phyloP scores from a whole-genome alignment of 2,888 invertebrate species.

The Fragum sueziense region DNA sequence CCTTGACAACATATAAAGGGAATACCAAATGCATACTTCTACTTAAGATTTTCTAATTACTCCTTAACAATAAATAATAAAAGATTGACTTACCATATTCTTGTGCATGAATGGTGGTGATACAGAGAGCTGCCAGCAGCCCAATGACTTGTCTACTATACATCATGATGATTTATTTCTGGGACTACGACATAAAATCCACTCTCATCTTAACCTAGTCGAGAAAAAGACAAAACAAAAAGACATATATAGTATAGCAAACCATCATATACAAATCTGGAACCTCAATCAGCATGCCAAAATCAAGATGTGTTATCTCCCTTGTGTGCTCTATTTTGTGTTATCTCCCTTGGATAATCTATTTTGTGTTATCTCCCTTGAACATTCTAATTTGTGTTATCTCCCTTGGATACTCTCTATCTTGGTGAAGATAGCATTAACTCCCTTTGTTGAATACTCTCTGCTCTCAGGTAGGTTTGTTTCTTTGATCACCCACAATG shows the following conservation, averaged over 20 bases:
- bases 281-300: constrained; percentile 2
- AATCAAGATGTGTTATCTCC: constrained; percentile 17
- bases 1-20: no score
- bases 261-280: constrained; percentile 13
- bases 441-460: no score
- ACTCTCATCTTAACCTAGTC: constrained; percentile 62
- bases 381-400: not conserved
- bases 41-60: not conserved
- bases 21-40: constrained; percentile 55
- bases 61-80: constrained; percentile 24
- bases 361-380: no score
- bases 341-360: constrained; percentile 9
- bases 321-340: not conserved
- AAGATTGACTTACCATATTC: constrained; percentile 42
- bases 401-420: constrained; percentile 2
- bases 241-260: constrained; percentile 55
- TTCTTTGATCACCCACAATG: no score
- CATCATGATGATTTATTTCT: constrained; percentile 44
- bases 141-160: constrained; percentile 16
- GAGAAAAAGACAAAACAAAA: constrained; percentile 45
- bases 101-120: constrained; percentile 32
- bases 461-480: no score
- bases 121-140: constrained; percentile 52
- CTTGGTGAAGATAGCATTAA: not conserved
- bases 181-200: constrained; percentile 53